Base-by-base conservation (phyloP, 2,888 invertebrate genomes). In the Abrostola triplasia region DNA sequence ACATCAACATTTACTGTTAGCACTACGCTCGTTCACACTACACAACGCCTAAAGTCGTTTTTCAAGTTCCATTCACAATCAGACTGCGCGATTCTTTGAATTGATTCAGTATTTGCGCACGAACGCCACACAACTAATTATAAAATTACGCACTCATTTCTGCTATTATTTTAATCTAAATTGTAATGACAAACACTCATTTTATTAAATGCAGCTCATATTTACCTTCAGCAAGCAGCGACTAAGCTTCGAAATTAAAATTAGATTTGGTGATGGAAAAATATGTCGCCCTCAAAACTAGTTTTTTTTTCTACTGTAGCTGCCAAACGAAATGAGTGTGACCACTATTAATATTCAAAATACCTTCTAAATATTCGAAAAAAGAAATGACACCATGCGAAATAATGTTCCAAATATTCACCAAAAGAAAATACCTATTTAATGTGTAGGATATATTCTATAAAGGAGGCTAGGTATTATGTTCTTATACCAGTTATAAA, bases 1-100 rank as follows among this genome's bases (percentile, higher is more conserved):
- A 88, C 87, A 87, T 86, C 76, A 73, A 79, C 79, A 77, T 87
- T 84, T 87, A 90, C 89, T 86, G 90, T 90, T 90, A 88, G 66
- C 77, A 76, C 80, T 77, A 77, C 81, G 79, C 70, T 81, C 79
- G 83, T 69, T 76, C 77, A 77, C 67, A 77, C 77, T 78, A 72
- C 67, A 82, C 72, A 59, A 81, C 77, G 78, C 76, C 69, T 63
- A 84, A 88, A 89, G 88, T 83, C 74, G 89, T 89, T 86, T 88
- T 88, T 88, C 90, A 82, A 83, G 87, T 90, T 89, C 86, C 80
- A 83, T 82, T 80, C 78, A 80, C 75, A 75, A 80, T 73, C 76
- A 73, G 80, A 81, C 75, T 76, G 79, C 76, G 74, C 73, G 79
- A 77, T 79, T 82, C 73, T 70, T 72, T 78, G 66, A 79, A 76